These are phyloP conservation scores for Pipistrellus kuhlii DNA, from an alignment of 2,797 vertebrate genomes.

Conservation along the genomic window DNA sequence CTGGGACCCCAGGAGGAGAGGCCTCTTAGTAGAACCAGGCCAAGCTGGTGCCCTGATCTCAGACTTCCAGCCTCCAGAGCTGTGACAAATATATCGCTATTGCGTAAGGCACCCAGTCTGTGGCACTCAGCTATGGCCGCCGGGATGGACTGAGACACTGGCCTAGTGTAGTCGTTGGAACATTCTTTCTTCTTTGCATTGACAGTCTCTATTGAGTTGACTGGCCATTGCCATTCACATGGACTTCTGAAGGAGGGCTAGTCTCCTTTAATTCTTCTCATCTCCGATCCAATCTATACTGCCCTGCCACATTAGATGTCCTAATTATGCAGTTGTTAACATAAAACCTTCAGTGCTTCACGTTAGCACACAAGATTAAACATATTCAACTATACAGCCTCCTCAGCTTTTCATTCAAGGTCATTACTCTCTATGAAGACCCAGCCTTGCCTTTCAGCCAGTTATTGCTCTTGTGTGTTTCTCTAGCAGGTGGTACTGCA, in stretches of 20 bases:
- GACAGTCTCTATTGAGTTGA: background rate
- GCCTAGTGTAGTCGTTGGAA: no score
- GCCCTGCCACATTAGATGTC: background rate
- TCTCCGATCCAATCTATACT: background rate
- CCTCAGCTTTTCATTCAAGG: background rate
- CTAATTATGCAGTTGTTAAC: background rate
- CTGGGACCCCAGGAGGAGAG: background rate
- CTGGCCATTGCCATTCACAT: background rate
- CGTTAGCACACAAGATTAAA: conserved; percentile 19
- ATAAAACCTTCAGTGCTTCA: conserved; percentile 27
- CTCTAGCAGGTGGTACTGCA: background rate
- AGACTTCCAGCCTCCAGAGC: background rate
- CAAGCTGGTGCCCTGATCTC: background rate
- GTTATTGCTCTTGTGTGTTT: background rate
- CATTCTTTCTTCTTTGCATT: background rate
- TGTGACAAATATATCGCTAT: background rate
- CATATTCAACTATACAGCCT: background rate
- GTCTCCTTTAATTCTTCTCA: background rate
- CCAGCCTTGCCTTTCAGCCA: background rate
- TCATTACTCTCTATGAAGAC: background rate
- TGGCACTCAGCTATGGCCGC: background rate
- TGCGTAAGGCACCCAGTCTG: background rate
- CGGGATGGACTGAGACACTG: background rate
- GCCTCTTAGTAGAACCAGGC: background rate
- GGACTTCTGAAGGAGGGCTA: background rate